phyloP scores from a whole-genome alignment of 2,888 invertebrate genomes.

The Synergus umbraculus region DNA sequence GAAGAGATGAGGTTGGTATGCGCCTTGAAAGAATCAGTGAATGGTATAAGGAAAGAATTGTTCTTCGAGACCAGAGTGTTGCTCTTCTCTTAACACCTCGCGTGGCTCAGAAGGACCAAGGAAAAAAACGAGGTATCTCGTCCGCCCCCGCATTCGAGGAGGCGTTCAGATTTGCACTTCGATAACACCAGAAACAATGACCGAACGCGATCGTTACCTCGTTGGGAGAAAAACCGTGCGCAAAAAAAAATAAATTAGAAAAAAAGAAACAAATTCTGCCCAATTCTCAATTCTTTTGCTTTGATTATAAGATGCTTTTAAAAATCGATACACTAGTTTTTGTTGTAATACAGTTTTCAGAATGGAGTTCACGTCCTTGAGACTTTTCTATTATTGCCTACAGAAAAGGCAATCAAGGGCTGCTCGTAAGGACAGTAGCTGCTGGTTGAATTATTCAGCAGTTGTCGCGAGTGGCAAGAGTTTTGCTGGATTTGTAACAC shows the following conservation, averaged over 20 bases:
- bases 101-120: background rate
- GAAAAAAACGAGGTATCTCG: background rate
- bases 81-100: background rate
- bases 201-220: constrained; percentile 30
- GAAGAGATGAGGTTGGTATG: constrained; percentile 58
- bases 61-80: background rate
- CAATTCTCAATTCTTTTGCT: background rate
- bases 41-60: constrained; percentile 40
- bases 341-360: background rate
- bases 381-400: background rate
- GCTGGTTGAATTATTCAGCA: constrained; percentile 75
- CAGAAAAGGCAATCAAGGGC: constrained; percentile 62
- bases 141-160: constrained; percentile 35
- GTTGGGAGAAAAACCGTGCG: constrained; percentile 4
- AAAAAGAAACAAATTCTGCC: background rate
- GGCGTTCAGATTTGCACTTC: constrained; percentile 15
- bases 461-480: constrained; percentile 71
- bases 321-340: too few relatives aligned
- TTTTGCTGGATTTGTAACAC: constrained; percentile 75
- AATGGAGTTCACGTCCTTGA: background rate
- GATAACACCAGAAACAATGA: constrained; percentile 32
- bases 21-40: constrained; percentile 66
- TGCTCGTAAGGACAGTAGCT: constrained; percentile 64
- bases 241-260: background rate
- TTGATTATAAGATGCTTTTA: background rate